Base-by-base conservation (phyloP, 2,888 invertebrate species). In the Carabus problematicus region DNA sequence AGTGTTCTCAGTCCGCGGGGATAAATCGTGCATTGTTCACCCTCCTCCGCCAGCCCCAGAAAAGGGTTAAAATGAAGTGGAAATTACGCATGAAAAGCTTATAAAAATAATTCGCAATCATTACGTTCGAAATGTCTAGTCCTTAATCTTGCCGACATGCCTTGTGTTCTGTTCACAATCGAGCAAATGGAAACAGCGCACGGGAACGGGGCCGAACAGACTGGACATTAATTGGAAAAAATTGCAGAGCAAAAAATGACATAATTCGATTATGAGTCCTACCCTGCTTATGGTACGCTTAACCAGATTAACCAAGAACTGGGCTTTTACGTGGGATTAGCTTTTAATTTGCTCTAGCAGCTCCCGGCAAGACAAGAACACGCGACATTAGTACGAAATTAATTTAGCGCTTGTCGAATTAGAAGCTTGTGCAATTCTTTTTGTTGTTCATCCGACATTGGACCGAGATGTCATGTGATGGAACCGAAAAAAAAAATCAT, bases 21-120 rank as follows among this genome's bases (percentile, higher is more conserved):
- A 68, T 68, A 68, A 68, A 68, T 68, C 61, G 61, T 54, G 69
- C 62, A 69, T 69, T 69, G 69, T 69, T 62, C 56, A 47, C 69
- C 61, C 61, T 16, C 56, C n/a, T n/a, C n/a, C n/a, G n/a, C n/a
- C n/a, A n/a, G n/a, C n/a, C n/a, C n/a, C n/a, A n/a, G 55, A 62
- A 69, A 69, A 69, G 69, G 69, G 69, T 69, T 69, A 62, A 39
- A 69, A 62, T 69, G 69, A 69, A 69, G 69, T 69, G 69, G 69
- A 69, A 69, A 69, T 69, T 69, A 62, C 69, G 69, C 69, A 69
- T 69, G 69, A 69, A 68, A 69, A 43, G 69, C 61, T 62, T 62
- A 69, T 61, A 69, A 69, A 69, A 69, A 69, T 69, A 42, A 60
- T 67, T 60, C 54, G 52, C 45, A 60, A 67, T 60, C 60, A 67